Percentiles rank a stretch among this genome's conserved stretches.
phyloP scores from a whole-genome alignment of 2,113 vertebrate genomes.

The Cyprinodon variegatus region DNA sequence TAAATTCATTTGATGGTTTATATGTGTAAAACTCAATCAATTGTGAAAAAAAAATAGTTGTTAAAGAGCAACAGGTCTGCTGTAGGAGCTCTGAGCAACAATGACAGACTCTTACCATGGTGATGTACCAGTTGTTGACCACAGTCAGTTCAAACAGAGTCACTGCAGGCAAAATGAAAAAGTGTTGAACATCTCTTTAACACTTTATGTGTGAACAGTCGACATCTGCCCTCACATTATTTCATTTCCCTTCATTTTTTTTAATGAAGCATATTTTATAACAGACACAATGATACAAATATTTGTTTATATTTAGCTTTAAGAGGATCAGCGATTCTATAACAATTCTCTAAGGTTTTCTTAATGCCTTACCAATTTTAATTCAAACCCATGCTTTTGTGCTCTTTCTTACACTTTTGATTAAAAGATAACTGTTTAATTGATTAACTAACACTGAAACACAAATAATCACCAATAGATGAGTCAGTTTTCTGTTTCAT shows the following conservation, averaged over 20 bases:
- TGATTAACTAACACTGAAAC: not conserved
- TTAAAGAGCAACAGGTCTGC: not conserved
- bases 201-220: not conserved
- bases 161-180: constrained; percentile 77
- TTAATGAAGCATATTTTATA: not conserved
- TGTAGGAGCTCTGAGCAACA: not conserved
- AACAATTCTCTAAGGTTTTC: not conserved
- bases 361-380: not conserved
- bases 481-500: not conserved
- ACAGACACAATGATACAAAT: not conserved
- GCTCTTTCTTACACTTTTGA: not conserved
- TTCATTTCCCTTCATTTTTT: not conserved
- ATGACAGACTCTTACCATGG: constrained; percentile 86
- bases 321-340: not conserved
- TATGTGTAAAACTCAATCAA: too few species aligned
- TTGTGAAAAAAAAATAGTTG: too few species aligned
- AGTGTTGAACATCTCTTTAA: not conserved
- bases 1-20: too few species aligned
- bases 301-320: not conserved
- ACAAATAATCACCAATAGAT: not conserved
- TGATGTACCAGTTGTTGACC: constrained; percentile 99
- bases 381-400: not conserved
- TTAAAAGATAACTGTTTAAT: not conserved
- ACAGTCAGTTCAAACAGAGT: constrained; percentile 97
- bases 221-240: not conserved